Percentiles rank a stretch among this genome's conserved stretches.
Conservation (phyloP, 1,140 invertebrate species). For the Drosophila elegans region DNA sequence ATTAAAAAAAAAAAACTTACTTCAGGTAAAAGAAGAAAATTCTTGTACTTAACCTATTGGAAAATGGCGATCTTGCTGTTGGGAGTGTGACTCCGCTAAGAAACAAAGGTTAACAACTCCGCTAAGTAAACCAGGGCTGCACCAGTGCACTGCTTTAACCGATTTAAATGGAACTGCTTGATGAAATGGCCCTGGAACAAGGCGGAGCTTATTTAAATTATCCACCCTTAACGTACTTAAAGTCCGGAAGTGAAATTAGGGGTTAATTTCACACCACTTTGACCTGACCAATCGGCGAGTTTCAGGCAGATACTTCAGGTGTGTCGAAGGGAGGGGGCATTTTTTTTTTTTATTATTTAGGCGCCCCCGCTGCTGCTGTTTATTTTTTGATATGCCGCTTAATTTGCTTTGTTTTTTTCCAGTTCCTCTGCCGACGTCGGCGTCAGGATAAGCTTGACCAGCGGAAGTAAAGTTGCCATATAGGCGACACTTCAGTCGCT, state of each 20-base stretch:
- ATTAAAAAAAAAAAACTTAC: no score
- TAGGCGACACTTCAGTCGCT: slow-evolving; percentile 54
- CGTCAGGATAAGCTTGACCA: slow-evolving; percentile 67
- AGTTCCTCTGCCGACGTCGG: slow-evolving; percentile 17
- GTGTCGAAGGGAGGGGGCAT: not conserved
- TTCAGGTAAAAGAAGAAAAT: no score
- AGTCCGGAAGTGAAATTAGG: slow-evolving; percentile 29
- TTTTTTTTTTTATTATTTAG: slow-evolving; percentile 54
- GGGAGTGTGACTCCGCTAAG: no score
- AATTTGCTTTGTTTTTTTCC: slow-evolving; percentile 48
- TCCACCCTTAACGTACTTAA: slow-evolving; percentile 16
- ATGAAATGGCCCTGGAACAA: not conserved
- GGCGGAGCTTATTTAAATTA: slow-evolving; percentile 17
- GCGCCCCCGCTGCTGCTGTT: slow-evolving; percentile 46
- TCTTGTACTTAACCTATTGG: no score
- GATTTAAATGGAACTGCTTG: not conserved
- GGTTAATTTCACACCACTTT: slow-evolving; percentile 2
- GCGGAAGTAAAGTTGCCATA: slow-evolving; percentile 67
- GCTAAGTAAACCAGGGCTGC: not conserved
- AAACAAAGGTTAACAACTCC: not conserved
- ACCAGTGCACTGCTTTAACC: not conserved
- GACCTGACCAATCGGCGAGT: slow-evolving; percentile 48
- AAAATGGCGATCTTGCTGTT: no score
- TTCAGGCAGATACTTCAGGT: slow-evolving; percentile 29
- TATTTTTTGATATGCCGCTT: slow-evolving; percentile 49